These are phyloP conservation scores for Dinocampus coccinellae DNA, from an alignment of 2,888 invertebrate genomes.

Conservation along the genomic window DNA sequence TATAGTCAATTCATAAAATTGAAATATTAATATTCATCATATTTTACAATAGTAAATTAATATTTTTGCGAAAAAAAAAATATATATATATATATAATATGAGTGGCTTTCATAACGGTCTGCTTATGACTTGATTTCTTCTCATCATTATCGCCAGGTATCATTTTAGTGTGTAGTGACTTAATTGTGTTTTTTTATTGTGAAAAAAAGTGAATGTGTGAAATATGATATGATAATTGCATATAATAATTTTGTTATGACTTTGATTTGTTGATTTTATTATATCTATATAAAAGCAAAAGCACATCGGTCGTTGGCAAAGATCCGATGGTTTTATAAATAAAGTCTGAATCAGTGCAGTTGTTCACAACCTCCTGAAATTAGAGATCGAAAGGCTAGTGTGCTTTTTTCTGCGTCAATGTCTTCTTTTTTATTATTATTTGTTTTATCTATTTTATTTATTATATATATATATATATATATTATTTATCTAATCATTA, in stretches of 20 bases:
- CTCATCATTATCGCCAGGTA: too few species aligned
- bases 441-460: too few species aligned
- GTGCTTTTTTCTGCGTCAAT: slow-evolving; percentile 10
- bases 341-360: slow-evolving; percentile 65
- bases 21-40: neutral
- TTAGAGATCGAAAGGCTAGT: slow-evolving; percentile 14
- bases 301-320: slow-evolving; percentile 56
- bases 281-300: slow-evolving; percentile 33
- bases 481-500: neutral
- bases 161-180: neutral
- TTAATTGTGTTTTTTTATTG: neutral
- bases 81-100: neutral
- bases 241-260: neutral
- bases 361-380: slow-evolving; percentile 41
- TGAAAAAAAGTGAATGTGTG: neutral
- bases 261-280: neutral
- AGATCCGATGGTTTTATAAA: slow-evolving; percentile 63
- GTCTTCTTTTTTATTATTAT: slow-evolving; percentile 1
- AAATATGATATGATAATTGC: neutral
- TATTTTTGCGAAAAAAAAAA: neutral
- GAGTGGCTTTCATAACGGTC: neutral
- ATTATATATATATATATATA: too few species aligned
- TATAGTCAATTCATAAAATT: neutral
- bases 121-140: neutral
- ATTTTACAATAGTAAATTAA: neutral